Evolutionary conservation across 2,797 vertebrate species (phyloP).

Genomic region (Ceryle rudis): DNA sequence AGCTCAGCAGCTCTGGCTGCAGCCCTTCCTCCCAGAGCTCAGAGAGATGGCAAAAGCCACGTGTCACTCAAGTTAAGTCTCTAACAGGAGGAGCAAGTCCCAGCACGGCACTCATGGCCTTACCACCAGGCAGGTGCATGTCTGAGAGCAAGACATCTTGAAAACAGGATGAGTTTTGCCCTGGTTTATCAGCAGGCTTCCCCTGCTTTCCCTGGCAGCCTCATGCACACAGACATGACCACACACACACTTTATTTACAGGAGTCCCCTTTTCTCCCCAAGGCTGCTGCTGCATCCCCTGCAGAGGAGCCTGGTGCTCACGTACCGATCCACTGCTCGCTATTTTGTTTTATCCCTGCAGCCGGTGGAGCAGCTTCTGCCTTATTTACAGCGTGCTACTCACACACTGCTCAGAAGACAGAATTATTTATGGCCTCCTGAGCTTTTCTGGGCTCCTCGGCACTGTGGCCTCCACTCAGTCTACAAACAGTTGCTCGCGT

Average conservation of each 20-base stretch:
- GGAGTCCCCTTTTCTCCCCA: neutral
- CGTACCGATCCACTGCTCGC: neutral
- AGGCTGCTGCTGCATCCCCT: neutral
- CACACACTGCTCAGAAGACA: neutral
- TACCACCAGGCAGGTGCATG: rapidly evolving
- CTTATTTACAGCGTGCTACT: neutral
- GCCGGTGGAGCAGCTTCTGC: neutral
- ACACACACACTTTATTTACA: neutral
- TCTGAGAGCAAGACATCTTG: neutral
- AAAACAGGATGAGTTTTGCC: neutral
- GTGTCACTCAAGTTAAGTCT: rapidly evolving
- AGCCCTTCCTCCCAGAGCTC: neutral
- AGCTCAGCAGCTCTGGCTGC: neutral
- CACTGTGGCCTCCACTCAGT: neutral
- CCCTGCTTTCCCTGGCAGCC: neutral
- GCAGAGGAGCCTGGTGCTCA: neutral
- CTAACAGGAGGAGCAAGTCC: neutral
- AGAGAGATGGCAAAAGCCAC: neutral
- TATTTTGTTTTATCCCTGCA: neutral
- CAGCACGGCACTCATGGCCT: rapidly evolving
- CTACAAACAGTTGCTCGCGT: rapidly evolving
- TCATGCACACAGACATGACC: rapidly evolving
- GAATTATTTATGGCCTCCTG: slow-evolving; percentile 2
- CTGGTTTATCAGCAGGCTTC: neutral
- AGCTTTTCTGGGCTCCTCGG: neutral